phyloP scores from a whole-genome alignment of 2,888 invertebrate species.

The Tenthredo scrophulariae region DNA sequence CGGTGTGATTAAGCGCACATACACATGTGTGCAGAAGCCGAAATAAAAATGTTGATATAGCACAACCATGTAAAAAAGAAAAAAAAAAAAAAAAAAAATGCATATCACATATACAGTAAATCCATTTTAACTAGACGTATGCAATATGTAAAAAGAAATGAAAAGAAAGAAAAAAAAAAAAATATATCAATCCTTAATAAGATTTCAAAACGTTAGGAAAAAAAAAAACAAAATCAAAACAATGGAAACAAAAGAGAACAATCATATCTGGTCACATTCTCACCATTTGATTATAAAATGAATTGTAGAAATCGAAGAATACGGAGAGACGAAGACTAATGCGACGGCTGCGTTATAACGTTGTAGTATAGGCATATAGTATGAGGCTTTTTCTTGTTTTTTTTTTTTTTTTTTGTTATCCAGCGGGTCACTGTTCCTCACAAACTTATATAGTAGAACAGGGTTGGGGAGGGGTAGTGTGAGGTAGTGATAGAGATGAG shows the following conservation, averaged over 20 bases:
- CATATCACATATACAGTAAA: too few species aligned
- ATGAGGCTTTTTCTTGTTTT: background rate
- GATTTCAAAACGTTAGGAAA: background rate
- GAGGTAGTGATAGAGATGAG: background rate
- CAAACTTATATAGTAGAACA: background rate
- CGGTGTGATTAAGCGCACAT: background rate
- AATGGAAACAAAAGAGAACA: background rate
- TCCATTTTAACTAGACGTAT: too few species aligned
- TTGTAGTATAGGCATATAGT: background rate
- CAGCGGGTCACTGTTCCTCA: background rate
- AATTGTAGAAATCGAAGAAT: background rate
- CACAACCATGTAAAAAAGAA: too few species aligned
- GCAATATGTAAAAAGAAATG: too few species aligned
- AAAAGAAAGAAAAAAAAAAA: too few species aligned
- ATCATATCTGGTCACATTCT: background rate
- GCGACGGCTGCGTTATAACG: background rate
- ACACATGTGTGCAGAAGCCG: background rate
- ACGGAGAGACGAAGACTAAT: background rate
- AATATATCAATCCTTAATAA: too few species aligned
- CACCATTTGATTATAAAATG: background rate
- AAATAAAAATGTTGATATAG: background rate
- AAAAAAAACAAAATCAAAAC: background rate
- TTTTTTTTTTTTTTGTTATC: background rate
- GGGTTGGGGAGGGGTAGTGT: constrained; percentile 13
- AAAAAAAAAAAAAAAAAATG: too few species aligned